A percentile compares a stretch with the other conserved stretches of the same genome.
Conservation (phyloP, 2,113 vertebrate species). For the Pogona vitticeps region DNA sequence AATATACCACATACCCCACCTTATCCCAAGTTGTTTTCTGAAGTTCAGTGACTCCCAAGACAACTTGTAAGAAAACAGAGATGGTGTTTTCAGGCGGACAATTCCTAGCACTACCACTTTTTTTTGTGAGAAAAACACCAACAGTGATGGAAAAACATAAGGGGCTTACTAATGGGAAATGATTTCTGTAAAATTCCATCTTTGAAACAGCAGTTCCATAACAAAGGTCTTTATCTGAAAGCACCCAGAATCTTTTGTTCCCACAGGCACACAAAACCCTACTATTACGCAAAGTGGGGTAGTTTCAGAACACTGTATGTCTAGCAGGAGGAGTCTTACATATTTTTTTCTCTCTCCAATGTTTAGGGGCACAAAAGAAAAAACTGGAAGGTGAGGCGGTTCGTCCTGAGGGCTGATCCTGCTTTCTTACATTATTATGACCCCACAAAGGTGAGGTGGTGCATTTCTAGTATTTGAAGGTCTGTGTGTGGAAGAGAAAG, state of each 20-base stretch:
- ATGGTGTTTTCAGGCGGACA: not conserved
- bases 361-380: conserved; percentile 92
- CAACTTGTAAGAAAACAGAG: not conserved
- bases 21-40: not conserved
- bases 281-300: not conserved
- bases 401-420: conserved; percentile 91
- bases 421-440: conserved; percentile 94
- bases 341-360: not conserved
- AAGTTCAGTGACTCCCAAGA: not conserved
- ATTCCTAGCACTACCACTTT: not conserved
- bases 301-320: not conserved
- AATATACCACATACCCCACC: too few species aligned
- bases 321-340: not conserved
- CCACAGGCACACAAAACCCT: not conserved
- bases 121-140: too few species aligned
- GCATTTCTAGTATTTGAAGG: not conserved
- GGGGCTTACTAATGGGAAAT: not conserved
- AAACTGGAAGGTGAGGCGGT: conserved; percentile 96
- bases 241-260: not conserved
- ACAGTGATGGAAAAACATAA: too few species aligned
- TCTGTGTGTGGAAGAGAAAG: not conserved
- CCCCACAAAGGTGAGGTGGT: conserved; percentile 82
- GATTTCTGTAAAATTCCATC: not conserved
- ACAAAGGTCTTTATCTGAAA: not conserved
- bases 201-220: not conserved